Evolutionary conservation across 2,888 invertebrate genomes (phyloP), one percentile per base, ranked within the genome.

Genomic region (Apodemia hepburni): DNA sequence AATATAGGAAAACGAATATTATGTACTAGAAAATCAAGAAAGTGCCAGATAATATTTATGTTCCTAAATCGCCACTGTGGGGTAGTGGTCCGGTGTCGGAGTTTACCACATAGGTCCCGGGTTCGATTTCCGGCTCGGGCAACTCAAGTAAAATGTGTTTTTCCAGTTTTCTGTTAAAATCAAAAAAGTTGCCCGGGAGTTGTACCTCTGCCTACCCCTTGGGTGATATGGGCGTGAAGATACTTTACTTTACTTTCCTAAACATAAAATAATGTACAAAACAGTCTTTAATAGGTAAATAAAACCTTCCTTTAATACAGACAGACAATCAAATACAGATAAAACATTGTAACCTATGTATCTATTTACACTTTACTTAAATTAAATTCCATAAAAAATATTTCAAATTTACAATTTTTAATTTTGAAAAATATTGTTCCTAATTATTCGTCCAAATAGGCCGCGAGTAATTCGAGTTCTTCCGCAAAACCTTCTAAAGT

Each of bases 391-490:
- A 64, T 66, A 68, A 69, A 69, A 68, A 69, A 69, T 69, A 68
- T 38, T 38, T 64, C 61, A 66, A 65, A 66, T 65, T 66, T 69
- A 66, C 61, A 62, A 61, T 61, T 60, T 61, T 49, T 60, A 62
- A 59, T 62, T 65, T 65, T 65, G 63, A 65, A 65, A 68, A 68
- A 68, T 67, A 68, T 65, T 58, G 61, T 68, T 64, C 66, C 64
- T 69, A 68, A 68, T 59, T 68, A 67, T 61, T 45, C 22, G 66
- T 71, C 73, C 71, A 70, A 74, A 75, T 76, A 77, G 77, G 77
- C 77, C 78, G 73, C 74, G 70, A 72, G 69, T 71, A 68, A 70
- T 69, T 72, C 66, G 72, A 73, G 70, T 71, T 69, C 68, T 69
- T 71, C 66, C 71, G 71, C 69, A 69, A 68, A 65, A 60, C 54